Base-by-base conservation (phyloP, 2,113 vertebrate species). In the Muntiacus reevesi region DNA sequence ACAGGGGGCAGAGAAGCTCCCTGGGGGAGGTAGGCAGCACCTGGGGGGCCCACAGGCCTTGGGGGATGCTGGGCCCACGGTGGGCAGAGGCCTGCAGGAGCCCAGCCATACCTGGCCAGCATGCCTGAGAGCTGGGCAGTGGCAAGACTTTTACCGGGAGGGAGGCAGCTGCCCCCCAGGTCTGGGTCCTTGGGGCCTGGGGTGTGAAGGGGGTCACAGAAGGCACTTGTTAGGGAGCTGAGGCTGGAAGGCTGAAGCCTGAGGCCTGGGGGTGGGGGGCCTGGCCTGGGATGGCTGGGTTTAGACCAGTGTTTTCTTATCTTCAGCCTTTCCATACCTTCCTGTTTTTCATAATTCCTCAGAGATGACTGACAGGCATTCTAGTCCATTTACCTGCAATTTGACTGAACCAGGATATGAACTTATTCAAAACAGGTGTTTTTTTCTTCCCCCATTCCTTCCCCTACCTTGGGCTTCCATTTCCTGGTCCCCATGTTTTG, bases 221-320 rank as follows among this genome's bases (percentile, higher is more conserved):
- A 98, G 97, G 97, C 97, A 98, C 97, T 98, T 98, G 90, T 76
- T 55, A 89, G 88, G 95, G 67, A 79, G 57, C 89, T n/a, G 97
- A 97, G 95, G 89, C 67, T 96, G n/a, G 76, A 67, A 89, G 97
- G 87, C 95, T 60, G 43, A 64, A 84, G 96, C 97, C 92, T 76
- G 89, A 90, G 89, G 79, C 96, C 87, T 45, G 55, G 87, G 94
- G 89, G n/a, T 95, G 12, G 90, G 83, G 13, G 40, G 54, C 54
- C 60, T 1, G 45, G 50, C n/a, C 30, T 0, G 0, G 60, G 47
- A 36, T 59, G 3, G 8, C 78, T 52, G 79, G 71, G 36, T 82
- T 91, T 74, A 76, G 11, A 27, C 6, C 36, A 76, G 25, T 28
- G 45, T 76, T 91, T 67, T 89, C 47, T 36, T 95, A 33, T 74